phyloP scores from a whole-genome alignment of 1,140 invertebrate genomes.

The Achroia grisella region DNA sequence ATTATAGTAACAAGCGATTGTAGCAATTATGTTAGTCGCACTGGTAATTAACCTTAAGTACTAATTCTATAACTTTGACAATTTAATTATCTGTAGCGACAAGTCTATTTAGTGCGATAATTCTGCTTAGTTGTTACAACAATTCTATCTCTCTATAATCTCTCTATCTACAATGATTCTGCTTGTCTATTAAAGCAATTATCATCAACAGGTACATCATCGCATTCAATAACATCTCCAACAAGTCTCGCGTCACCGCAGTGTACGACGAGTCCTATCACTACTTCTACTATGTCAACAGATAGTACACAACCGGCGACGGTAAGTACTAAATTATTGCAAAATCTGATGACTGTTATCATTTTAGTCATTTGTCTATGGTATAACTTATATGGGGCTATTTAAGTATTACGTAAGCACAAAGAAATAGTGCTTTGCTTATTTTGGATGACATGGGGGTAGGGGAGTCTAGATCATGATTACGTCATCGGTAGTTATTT shows the following conservation, averaged over 20 bases:
- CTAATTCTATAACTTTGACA: neutral
- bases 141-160: neutral
- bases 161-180: neutral
- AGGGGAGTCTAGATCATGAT: too few relatives aligned
- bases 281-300: constrained; percentile 61
- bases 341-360: too few relatives aligned
- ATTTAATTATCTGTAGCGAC: neutral
- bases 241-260: constrained; percentile 56
- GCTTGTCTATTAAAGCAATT: neutral
- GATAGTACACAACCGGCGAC: constrained; percentile 49
- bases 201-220: constrained; percentile 40
- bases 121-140: too few relatives aligned
- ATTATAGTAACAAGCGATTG: too few relatives aligned
- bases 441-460: too few relatives aligned
- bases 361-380: too few relatives aligned
- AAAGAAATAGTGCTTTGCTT: too few relatives aligned
- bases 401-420: too few relatives aligned
- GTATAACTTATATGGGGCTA: too few relatives aligned
- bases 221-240: constrained; percentile 62
- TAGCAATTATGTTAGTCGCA: too few relatives aligned
- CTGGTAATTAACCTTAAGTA: neutral
- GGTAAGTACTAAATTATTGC: constrained; percentile 23
- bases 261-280: constrained; percentile 60
- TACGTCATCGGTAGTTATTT: too few relatives aligned
- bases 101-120: too few relatives aligned